Base-by-base conservation (phyloP, 1,140 invertebrate species). In the Cydia splendana region DNA sequence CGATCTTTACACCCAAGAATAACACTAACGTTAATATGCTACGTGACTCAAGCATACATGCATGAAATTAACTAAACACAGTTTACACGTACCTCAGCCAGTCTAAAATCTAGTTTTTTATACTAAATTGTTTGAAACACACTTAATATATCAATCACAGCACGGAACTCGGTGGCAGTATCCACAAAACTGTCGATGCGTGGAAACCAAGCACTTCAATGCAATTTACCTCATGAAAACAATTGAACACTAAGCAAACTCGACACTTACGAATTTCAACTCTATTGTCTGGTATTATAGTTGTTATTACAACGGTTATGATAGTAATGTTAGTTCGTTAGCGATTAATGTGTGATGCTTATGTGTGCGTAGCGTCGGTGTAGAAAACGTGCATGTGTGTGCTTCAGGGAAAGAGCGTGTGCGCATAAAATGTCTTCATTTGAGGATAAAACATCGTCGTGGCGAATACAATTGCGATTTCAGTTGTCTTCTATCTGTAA, bases 131-230 rank as follows among this genome's bases (percentile, higher is more conserved):
- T 53, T 53, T 53, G 7, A 53, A 53, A 18, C 51, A 53, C 51
- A 62, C 57, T 62, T 24, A 62, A 57, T 53, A 53, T n/a, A 53
- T 57, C 6, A 57, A 62, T 62, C 57, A 62, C 57, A 24, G 57
- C 57, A 62, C 57, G 20, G 20, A 62, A 62, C 57, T 62, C 57
- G 9, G 57, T 24, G 57, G 57, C 57, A 62, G 57, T 62, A 62
- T 62, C 57, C 24, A 20, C 57, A 24, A 24, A 24, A 62, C 57
- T 62, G 57, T 24, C 57, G 20, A 62, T 24, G 57, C 57, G 20
- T 62, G 20, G 57, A 62, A 62, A 24, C 20, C 2, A 10, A 24
- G 20, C 20, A 62, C 7, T 18, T 24, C 57, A 62, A 62, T 24
- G 57, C 20, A 62, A 12, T 24, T 62, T 62, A 62, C 57, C 20